Percentiles rank a stretch among this genome's conserved stretches.
Evolutionary conservation across 2,888 invertebrate species (phyloP).

Genomic region (Cryptosula pallasiana): DNA sequence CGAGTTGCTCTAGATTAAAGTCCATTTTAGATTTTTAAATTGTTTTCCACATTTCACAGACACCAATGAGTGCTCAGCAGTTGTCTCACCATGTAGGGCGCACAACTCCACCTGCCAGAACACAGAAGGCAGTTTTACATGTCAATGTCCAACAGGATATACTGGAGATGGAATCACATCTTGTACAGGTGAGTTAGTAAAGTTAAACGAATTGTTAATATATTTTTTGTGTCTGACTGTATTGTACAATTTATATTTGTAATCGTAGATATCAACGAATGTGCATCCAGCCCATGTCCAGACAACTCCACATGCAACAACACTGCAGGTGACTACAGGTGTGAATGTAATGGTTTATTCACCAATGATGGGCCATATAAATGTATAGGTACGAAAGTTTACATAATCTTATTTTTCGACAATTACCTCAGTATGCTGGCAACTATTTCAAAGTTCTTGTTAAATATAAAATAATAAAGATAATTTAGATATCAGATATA

Average conservation of each 20-base stretch:
- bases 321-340: not conserved
- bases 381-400: not conserved
- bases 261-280: not conserved
- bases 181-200: not conserved
- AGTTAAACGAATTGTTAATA: too few species aligned
- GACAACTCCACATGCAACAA: not conserved
- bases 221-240: too few species aligned
- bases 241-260: too few species aligned
- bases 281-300: not conserved
- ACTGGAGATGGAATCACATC: not conserved
- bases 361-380: not conserved
- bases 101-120: not conserved
- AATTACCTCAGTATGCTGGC: too few species aligned
- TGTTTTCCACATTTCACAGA: too few species aligned
- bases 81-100: not conserved
- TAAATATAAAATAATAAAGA: too few species aligned
- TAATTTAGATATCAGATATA: too few species aligned
- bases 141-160: not conserved
- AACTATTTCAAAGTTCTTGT: too few species aligned
- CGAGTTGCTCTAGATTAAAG: too few species aligned
- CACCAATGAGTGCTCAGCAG: not conserved
- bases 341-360: not conserved
- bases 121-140: not conserved
- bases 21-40: not conserved
- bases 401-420: too few species aligned